Conservation (phyloP, 2,797 vertebrate species). For the Anguilla anguilla region DNA sequence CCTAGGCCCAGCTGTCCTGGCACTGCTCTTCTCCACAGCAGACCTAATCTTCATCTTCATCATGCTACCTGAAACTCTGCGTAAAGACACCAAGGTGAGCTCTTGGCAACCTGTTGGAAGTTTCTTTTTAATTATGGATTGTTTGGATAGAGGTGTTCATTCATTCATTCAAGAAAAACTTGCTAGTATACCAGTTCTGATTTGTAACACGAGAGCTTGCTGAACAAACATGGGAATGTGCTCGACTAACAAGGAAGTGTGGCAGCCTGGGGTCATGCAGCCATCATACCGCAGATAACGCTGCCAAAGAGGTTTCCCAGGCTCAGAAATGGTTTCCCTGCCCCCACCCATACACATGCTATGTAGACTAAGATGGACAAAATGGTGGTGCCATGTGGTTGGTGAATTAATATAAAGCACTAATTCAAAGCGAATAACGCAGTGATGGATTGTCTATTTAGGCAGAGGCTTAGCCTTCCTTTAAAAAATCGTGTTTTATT, state of each 20-base stretch:
- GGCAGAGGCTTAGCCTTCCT: background rate
- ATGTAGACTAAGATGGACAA: background rate
- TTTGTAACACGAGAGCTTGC: background rate
- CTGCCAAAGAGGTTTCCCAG: too few relatives aligned
- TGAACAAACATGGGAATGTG: background rate
- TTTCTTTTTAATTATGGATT: constrained; percentile 22
- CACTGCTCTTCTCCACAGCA: constrained; percentile 76
- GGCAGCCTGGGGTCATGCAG: background rate
- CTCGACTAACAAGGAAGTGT: background rate
- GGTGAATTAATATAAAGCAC: too few relatives aligned
- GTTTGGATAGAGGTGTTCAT: background rate
- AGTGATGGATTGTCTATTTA: background rate
- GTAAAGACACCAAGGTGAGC: constrained; percentile 78
- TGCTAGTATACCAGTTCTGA: background rate
- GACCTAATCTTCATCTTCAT: constrained; percentile 87
- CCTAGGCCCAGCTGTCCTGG: constrained; percentile 79
- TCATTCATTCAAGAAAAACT: background rate
- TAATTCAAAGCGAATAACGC: background rate
- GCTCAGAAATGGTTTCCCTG: background rate
- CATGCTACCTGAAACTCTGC: constrained; percentile 88
- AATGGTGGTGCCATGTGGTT: too few relatives aligned
- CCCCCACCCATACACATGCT: background rate
- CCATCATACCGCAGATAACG: background rate
- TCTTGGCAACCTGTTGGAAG: background rate
- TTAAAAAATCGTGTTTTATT: background rate